Base-by-base conservation (phyloP, 2,113 vertebrate genomes). In the Varanus salvator region DNA sequence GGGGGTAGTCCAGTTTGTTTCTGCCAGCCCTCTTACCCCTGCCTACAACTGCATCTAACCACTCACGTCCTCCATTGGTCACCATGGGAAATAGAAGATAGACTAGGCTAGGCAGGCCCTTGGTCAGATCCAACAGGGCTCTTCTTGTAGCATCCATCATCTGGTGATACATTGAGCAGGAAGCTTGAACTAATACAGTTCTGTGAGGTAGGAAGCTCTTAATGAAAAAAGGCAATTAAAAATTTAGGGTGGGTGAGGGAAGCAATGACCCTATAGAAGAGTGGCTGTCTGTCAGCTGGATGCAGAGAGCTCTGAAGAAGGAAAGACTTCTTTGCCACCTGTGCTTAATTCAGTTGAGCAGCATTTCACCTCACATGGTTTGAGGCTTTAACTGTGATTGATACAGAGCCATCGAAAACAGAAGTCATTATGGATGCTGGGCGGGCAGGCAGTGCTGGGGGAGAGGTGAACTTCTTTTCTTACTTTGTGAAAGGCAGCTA, bases 281-380 rank as follows among this genome's bases (percentile, higher is more conserved):
- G 29, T 48, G 54, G 0, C 48, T 31, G 71, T 88, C 75, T 74
- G 82, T 74, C 69, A 83, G 78, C 60, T 52, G 76, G 88, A n/a
- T 57, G 87, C 86, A 88, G 14, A 50, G 76, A 31, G 80, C 0
- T 0, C 69, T 90, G 80, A 89, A 92, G 88, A 4, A 90, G 85
- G 80, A 93, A 14, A 91, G 57, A 1, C 38, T 83, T 44, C 91
- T 66, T 92, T 87, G 91, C 87, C 77, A 94, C 80, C 6, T 90
- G 34, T 38, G 31, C 91, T 95, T 93, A 91, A 94, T 87, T 90
- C 91, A 0, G 0, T 86, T 91, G 90, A 92, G 77, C 85, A 93
- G 90, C 91, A 92, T 90, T 94, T 94, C 90, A 93, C 85, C 93
- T 64, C 94, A 82, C 57, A 38, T 78, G 57, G 86, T 78, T 87